phyloP scores from a whole-genome alignment of 2,113 vertebrate genomes.

The Bambusicola thoracicus region DNA sequence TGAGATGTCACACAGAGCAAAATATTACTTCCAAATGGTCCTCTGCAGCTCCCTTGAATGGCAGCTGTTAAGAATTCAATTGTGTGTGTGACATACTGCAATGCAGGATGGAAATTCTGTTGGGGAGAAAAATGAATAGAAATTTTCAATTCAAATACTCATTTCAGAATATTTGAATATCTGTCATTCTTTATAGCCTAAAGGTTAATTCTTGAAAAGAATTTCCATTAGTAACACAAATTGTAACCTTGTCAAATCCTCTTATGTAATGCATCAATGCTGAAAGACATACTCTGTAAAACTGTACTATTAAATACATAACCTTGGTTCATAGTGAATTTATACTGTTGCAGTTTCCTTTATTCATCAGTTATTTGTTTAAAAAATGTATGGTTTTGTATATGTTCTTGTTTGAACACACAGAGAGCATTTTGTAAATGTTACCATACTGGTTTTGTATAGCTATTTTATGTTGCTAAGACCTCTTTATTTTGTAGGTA shows the following conservation, averaged over 20 bases:
- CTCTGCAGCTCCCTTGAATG: constrained; percentile 79
- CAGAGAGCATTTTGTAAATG: background rate
- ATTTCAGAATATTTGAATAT: constrained; percentile 80
- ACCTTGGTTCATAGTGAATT: constrained; percentile 41
- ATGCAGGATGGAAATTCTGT: constrained; percentile 71
- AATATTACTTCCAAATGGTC: constrained; percentile 90
- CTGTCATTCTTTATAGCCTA: constrained; percentile 76
- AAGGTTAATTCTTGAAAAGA: constrained; percentile 81
- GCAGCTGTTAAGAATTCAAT: constrained; percentile 82
- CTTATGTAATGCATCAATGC: constrained; percentile 66
- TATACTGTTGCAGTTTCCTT: constrained; percentile 37
- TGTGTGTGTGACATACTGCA: constrained; percentile 75
- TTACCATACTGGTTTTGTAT: background rate
- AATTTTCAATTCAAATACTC: constrained; percentile 78
- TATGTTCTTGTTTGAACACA: background rate
- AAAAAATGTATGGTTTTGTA: background rate
- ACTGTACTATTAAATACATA: constrained; percentile 48
- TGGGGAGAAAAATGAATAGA: constrained; percentile 74
- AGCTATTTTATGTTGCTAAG: background rate
- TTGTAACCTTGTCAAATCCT: constrained; percentile 80
- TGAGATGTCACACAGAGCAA: constrained; percentile 88
- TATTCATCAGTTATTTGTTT: constrained; percentile 46
- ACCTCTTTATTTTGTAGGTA: constrained; percentile 3
- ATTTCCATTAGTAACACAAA: constrained; percentile 82
- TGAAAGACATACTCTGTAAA: constrained; percentile 60